A percentile compares a stretch with the other conserved stretches of the same genome.
Conservation (phyloP, 2,113 vertebrate genomes). For the Rhea pennata region DNA sequence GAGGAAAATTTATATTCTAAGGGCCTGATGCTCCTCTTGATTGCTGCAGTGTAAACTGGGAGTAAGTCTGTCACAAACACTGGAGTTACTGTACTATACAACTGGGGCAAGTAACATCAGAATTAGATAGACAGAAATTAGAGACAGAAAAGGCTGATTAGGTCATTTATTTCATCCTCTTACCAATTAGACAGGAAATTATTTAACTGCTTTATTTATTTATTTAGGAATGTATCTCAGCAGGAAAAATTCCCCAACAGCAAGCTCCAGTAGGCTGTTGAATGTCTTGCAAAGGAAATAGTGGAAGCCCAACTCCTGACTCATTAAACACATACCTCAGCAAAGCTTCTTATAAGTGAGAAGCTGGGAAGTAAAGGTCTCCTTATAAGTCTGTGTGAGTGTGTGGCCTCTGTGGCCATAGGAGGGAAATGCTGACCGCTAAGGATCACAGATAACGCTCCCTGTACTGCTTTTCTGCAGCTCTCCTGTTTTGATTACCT, state of each 20-base stretch:
- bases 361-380: background rate
- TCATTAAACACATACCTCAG: background rate
- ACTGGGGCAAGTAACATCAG: background rate
- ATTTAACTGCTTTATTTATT: slow-evolving; percentile 70
- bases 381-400: background rate
- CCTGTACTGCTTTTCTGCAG: background rate
- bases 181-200: slow-evolving; percentile 64
- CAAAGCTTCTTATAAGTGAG: background rate
- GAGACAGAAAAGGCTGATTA: slow-evolving; percentile 45
- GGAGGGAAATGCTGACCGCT: background rate
- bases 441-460: no score
- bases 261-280: background rate
- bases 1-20: background rate
- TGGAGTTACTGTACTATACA: background rate
- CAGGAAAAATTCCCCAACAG: slow-evolving; percentile 28
- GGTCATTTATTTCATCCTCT: slow-evolving; percentile 56
- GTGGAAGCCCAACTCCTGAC: background rate
- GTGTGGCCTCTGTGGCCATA: accelerated
- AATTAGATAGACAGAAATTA: background rate
- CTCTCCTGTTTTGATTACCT: background rate
- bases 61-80: background rate
- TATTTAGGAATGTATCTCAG: slow-evolving; percentile 61
- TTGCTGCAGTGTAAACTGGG: background rate
- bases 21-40: background rate
- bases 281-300: background rate